Percentiles rank a stretch among this genome's conserved stretches.
These are phyloP conservation scores for Pentalonia nigronervosa DNA, from an alignment of 1,140 invertebrate genomes.

Conservation along the genomic window DNA sequence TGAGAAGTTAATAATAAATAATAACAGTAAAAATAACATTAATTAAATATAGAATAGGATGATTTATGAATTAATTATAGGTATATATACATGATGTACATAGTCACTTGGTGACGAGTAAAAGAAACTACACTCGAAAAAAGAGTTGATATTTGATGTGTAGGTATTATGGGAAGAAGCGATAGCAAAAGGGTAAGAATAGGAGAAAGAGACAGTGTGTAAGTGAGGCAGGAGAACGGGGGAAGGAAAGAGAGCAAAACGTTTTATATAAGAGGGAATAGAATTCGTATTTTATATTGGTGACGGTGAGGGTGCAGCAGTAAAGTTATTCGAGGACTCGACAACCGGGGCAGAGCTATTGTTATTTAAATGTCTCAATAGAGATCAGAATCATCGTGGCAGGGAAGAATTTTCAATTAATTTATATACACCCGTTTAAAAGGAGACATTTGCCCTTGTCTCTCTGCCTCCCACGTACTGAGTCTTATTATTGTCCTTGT, in stretches of 20 bases:
- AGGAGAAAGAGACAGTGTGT: neutral
- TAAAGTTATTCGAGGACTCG: conserved; percentile 55
- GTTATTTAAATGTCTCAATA: conserved; percentile 58
- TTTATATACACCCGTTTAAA: conserved; percentile 57
- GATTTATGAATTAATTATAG: conserved; percentile 23
- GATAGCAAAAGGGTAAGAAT: neutral
- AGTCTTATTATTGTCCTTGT: conserved; percentile 57
- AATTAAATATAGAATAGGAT: neutral
- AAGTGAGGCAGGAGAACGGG: neutral
- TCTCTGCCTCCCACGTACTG: neutral
- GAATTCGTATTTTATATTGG: conserved; percentile 57
- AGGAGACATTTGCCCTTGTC: conserved; percentile 53
- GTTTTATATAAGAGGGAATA: conserved; percentile 49
- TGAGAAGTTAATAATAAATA: neutral
- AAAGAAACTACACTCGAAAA: neutral
- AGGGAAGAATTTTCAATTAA: conserved; percentile 58
- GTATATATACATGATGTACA: neutral
- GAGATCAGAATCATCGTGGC: conserved; percentile 54
- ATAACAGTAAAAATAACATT: neutral
- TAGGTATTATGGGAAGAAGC: neutral
- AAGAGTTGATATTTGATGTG: neutral
- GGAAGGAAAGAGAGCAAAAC: neutral
- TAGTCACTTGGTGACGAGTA: neutral
- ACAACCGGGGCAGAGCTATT: conserved; percentile 47
- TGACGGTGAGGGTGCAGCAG: conserved; percentile 39